Base-by-base conservation (phyloP, 2,888 invertebrate species). In the Carterocephalus palaemon region DNA sequence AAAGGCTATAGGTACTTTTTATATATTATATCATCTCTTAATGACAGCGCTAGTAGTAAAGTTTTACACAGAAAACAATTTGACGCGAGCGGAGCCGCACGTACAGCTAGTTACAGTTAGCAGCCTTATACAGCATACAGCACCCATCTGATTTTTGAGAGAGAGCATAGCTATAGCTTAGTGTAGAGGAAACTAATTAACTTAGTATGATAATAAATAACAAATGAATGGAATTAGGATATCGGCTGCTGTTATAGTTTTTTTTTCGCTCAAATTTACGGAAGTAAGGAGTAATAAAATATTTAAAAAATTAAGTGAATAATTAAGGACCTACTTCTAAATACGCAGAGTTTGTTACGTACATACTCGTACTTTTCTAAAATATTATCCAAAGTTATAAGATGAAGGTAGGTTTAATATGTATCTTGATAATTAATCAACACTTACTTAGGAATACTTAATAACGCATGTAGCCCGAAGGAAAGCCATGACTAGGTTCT, bases 401-500 rank as follows among this genome's bases (percentile, higher is more conserved):
- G 32, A 32, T 9, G 32, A 8, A 8, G 16, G 29, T 16, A 8
- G 16, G 29, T 42, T 28, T 42, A 34, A 42, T 34, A 29, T 33
- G 20, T 33, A 20, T 33, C 24, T 5, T 16, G 23, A 24, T 36
- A 43, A 43, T 43, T 36, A 43, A 43, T 43, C 43, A 43, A 17
- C 22, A 23, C 29, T 23, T 16, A 29, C 36, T 43, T 36, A 29
- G 28, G 34, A 19, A 19, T 32, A 45, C 31, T 29, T 37, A 22
- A 22, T 31, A 36, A 13, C 16, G 31, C 31, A 31, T 29, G 37
- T 36, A 37, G 2, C 34, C 22, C 43, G 20, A 31, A 37, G 28
- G 31, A 45, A 37, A 37, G 45, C 45, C 32, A 16, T 16, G 55
- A 69, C 65, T 62, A 61, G 60, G 60, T 61, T 58, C 57, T 56